Evolutionary conservation across 2,888 invertebrate genomes (phyloP), one percentile per base, ranked within the genome.

Genomic region (Amblyjoppa fuscipennis): DNA sequence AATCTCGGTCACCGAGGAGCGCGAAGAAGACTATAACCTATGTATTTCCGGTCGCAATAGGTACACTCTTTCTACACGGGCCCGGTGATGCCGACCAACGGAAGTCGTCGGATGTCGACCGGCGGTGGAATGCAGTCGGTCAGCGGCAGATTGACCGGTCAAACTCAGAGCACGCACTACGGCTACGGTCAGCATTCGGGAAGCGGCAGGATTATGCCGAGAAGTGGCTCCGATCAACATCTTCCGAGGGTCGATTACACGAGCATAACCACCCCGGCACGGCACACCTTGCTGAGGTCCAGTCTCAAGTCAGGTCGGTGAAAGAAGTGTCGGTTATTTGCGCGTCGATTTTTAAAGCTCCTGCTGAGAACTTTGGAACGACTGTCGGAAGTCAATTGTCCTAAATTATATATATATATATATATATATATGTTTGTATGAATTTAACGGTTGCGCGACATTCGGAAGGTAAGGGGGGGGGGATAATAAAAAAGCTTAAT

Each of bases 171-270:
- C 13, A 93, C 94, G 38, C 92, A 92, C 64, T 94, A 94, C 74
- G 93, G 91, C 28, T 95, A 95, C 91, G 94, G 95, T 45, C 95
- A 95, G 89, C 95, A 95, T 88, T 89, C 94, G 11, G 94, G 94
- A 56, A 94, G 94, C 20, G 95, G 95, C 45, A 93, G 95, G 77
- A 95, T 95, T 76, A 95, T 98, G 94, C 97, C 98, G 20, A 96
- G 98, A 78, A 98, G 98, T 75, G 98, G 98, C 31, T 98, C 98
- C 61, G 98, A 98, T 94, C 98, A 98, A 94, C 98, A 98, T 94
- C 94, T 98, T 89, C 98, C 98, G 9, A 96, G 98, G 76, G 97
- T 98, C 11, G 98, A 98, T 94, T 98, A 98, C 93, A 97, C 97
- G 28, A 95, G 95, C 87, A 95, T 95, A 87, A 96, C 96, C 71